phyloP scores from a whole-genome alignment of 1,140 invertebrate genomes.

The Whitmania pigra region DNA sequence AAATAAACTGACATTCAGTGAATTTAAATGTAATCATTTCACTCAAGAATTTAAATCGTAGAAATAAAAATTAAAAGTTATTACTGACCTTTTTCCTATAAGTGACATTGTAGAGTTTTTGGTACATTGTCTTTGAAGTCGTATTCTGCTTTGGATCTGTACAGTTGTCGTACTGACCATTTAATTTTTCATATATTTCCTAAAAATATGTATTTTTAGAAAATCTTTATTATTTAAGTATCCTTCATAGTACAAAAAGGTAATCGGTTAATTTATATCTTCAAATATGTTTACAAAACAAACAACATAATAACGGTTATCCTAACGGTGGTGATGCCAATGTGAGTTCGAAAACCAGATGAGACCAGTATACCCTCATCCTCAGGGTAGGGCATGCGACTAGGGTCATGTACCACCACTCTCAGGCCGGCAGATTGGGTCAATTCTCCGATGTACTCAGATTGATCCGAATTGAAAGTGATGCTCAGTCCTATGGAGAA shows the following conservation, averaged over 20 bases:
- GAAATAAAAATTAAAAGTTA: not conserved
- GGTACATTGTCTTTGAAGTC: not conserved
- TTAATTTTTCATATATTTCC: not conserved
- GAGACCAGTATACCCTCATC: slow-evolving; percentile 20
- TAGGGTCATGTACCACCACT: slow-evolving; percentile 19
- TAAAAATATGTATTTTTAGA: not conserved
- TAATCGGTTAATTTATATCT: too few relatives aligned
- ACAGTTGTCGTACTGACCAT: slow-evolving; percentile 15
- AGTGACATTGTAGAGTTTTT: slow-evolving; percentile 1
- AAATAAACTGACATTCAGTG: not conserved
- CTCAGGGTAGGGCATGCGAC: slow-evolving; percentile 23
- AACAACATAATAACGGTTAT: too few relatives aligned
- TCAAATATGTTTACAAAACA: too few relatives aligned
- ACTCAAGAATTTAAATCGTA: not conserved
- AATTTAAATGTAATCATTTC: not conserved
- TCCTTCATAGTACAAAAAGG: not conserved
- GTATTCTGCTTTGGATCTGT: not conserved
- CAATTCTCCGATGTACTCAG: slow-evolving; percentile 13
- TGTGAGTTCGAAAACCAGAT: not conserved
- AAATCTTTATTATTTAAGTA: not conserved
- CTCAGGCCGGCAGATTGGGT: slow-evolving; percentile 14
- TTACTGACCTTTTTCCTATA: not conserved
- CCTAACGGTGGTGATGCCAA: slow-evolving; percentile 12
- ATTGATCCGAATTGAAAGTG: slow-evolving; percentile 15
- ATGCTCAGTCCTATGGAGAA: slow-evolving; percentile 13